phyloP scores from a whole-genome alignment of 2,888 invertebrate species.

The Agrotis puta region DNA sequence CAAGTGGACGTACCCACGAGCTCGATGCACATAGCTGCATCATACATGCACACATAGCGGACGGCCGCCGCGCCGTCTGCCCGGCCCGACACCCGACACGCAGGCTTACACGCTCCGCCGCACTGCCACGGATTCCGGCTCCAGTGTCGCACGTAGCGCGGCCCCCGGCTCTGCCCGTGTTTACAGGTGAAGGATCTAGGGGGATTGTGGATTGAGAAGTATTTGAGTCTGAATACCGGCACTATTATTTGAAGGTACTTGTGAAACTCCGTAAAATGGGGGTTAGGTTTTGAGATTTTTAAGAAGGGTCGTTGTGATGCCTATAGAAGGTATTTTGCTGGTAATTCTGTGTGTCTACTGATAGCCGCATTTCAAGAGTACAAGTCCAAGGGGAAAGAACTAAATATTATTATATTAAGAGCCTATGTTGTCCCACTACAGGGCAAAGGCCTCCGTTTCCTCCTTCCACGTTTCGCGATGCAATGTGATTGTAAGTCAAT shows the following conservation, averaged over 20 bases:
- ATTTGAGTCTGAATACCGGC: neutral
- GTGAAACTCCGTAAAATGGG: no score
- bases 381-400: no score
- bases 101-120: slow-evolving; percentile 71
- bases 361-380: no score
- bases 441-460: no score
- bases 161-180: slow-evolving; percentile 7
- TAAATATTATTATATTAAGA: no score
- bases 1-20: neutral
- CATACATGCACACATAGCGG: slow-evolving; percentile 22
- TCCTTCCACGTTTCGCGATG: no score
- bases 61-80: slow-evolving; percentile 67
- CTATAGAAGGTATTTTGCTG: no score
- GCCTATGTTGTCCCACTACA: no score
- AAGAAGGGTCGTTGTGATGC: no score
- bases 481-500: no score
- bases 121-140: slow-evolving; percentile 72
- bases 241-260: neutral
- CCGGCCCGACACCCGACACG: slow-evolving; percentile 65
- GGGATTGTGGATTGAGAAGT: neutral
- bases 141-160: slow-evolving; percentile 57
- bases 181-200: slow-evolving; percentile 4
- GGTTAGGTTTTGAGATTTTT: no score
- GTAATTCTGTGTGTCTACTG: no score
- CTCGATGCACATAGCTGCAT: slow-evolving; percentile 1